Conservation (phyloP, 2,888 invertebrate species). For the Linnaemya vulpina region DNA sequence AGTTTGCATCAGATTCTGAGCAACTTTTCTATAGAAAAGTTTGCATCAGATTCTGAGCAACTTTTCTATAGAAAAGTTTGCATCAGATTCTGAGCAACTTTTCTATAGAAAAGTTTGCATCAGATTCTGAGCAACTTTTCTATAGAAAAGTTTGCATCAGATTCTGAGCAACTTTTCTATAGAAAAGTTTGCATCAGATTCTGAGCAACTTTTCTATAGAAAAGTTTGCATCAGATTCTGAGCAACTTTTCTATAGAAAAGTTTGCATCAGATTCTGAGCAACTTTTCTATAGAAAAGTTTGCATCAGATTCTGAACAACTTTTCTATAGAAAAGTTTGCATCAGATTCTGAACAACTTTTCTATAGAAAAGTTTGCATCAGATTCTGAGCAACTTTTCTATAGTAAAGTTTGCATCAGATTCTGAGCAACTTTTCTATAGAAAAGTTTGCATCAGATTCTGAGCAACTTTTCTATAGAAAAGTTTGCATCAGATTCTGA, state of each 20-base stretch:
- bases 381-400: not conserved
- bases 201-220: not conserved
- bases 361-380: not conserved
- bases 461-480: not conserved
- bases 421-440: conserved; percentile 1
- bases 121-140: not conserved
- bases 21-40: not conserved
- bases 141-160: not conserved
- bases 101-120: not conserved
- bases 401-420: not conserved
- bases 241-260: conserved; percentile 8
- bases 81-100: not conserved
- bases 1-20: not conserved
- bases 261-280: no score
- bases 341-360: not conserved
- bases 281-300: no score
- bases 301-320: not conserved
- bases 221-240: not conserved
- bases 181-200: not conserved
- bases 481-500: not conserved
- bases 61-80: not conserved
- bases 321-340: not conserved
- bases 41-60: not conserved
- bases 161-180: no score
- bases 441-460: not conserved